A percentile compares a stretch with the other conserved stretches of the same genome.
Evolutionary conservation across 2,888 invertebrate species (phyloP).

Genomic region (Drosophila ustulata): DNA sequence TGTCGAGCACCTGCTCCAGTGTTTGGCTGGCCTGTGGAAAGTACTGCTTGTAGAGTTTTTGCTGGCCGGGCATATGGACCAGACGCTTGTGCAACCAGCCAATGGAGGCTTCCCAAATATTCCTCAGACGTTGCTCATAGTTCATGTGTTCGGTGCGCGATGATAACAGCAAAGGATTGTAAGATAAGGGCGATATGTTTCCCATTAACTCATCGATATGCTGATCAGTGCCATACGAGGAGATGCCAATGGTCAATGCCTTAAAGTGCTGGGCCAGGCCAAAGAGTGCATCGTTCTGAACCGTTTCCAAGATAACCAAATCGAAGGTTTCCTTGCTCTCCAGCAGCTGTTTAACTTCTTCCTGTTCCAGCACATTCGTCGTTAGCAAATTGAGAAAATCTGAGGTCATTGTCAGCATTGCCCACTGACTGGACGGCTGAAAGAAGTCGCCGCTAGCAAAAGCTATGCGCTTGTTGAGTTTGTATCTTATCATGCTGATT

Average conservation of each 20-base stretch:
- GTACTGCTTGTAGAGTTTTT: slow-evolving; percentile 60
- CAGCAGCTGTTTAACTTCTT: slow-evolving; percentile 62
- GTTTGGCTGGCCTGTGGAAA: slow-evolving; percentile 63
- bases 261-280: slow-evolving; percentile 79
- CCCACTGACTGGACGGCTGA: slow-evolving; percentile 54
- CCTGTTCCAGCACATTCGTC: slow-evolving; percentile 52
- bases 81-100: slow-evolving; percentile 57
- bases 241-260: slow-evolving; percentile 77
- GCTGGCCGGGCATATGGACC: slow-evolving; percentile 72
- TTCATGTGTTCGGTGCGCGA: slow-evolving; percentile 83
- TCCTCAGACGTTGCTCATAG: slow-evolving; percentile 79
- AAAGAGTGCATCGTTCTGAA: slow-evolving; percentile 82
- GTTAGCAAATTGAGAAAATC: slow-evolving; percentile 62
- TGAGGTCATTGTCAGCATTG: slow-evolving; percentile 53
- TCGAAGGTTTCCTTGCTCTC: slow-evolving; percentile 79
- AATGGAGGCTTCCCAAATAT: slow-evolving; percentile 67
- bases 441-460: slow-evolving; percentile 41
- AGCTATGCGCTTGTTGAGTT: slow-evolving; percentile 18
- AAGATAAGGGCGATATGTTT: slow-evolving; percentile 80
- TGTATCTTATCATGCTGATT: slow-evolving; percentile 5
- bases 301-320: slow-evolving; percentile 81
- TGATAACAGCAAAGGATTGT: slow-evolving; percentile 74
- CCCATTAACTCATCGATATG: slow-evolving; percentile 79
- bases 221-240: slow-evolving; percentile 73
- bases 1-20: slow-evolving; percentile 66